Percentiles rank a stretch among this genome's conserved stretches.
Evolutionary conservation across 2,797 vertebrate genomes (phyloP).

Genomic region (Alouatta caraya): DNA sequence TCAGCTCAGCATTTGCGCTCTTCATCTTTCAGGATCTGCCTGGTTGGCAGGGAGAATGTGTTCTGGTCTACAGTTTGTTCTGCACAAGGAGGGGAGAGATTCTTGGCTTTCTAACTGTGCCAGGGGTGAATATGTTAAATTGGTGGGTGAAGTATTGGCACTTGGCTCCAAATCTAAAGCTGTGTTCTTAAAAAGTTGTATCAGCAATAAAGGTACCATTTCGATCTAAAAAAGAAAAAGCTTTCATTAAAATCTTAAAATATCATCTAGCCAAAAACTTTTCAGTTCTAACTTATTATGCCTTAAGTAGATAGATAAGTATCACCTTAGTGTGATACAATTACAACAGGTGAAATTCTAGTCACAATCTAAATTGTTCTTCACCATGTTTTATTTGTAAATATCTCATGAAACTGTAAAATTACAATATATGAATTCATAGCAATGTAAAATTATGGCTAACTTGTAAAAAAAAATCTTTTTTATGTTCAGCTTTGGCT

Average conservation of each 20-base stretch:
- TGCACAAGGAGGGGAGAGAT: not conserved
- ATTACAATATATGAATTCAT: not conserved
- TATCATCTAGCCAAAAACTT: not conserved
- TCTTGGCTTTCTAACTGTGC: not conserved
- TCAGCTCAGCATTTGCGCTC: not conserved
- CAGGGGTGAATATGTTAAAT: not conserved
- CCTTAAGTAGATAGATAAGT: not conserved
- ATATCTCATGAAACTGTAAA: not conserved
- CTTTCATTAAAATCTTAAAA: conserved; percentile 28
- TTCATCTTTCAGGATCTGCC: not conserved
- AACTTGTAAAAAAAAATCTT: not conserved
- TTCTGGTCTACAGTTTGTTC: not conserved
- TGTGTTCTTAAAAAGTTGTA: not conserved
- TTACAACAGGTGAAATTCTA: not conserved
- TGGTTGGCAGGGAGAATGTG: not conserved
- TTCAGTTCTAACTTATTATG: not conserved
- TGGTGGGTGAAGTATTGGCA: not conserved
- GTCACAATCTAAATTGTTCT: not conserved
- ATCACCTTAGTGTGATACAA: not conserved
- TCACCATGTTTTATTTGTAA: not conserved
- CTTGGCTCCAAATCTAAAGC: not conserved
- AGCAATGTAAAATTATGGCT: not conserved
- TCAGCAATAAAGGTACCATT: not conserved
- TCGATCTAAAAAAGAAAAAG: not conserved
- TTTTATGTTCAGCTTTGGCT: conserved; percentile 84